Percentiles rank a stretch among this genome's conserved stretches.
phyloP scores from a whole-genome alignment of 2,888 invertebrate species.

The Epinotia brunnichana region DNA sequence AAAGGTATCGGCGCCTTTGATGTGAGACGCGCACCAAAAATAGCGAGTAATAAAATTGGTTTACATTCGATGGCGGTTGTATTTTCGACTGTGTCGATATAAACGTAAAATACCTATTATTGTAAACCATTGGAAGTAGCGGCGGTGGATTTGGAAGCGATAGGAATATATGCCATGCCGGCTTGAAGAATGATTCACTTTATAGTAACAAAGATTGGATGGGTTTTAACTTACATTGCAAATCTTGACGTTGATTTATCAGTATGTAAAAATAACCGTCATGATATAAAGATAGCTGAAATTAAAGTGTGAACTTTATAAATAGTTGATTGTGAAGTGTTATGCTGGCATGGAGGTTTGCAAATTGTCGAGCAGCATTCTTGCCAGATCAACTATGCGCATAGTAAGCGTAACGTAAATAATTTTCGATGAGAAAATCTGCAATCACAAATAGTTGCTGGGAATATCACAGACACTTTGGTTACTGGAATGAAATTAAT shows the following conservation, averaged over 20 bases:
- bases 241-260: not conserved
- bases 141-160: slow-evolving; percentile 22
- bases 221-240: not conserved
- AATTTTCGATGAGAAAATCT: slow-evolving; percentile 38
- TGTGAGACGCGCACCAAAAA: slow-evolving; percentile 47
- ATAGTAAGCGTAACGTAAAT: slow-evolving; percentile 28
- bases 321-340: slow-evolving; percentile 23
- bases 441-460: slow-evolving; percentile 15
- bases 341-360: slow-evolving; percentile 12
- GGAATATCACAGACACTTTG: not conserved
- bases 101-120: slow-evolving; percentile 36
- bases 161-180: slow-evolving; percentile 23
- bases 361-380: slow-evolving; percentile 37
- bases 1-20: slow-evolving; percentile 75
- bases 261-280: not conserved
- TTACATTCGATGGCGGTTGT: slow-evolving; percentile 34
- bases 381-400: slow-evolving; percentile 34
- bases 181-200: slow-evolving; percentile 12
- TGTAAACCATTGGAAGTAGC: slow-evolving; percentile 37
- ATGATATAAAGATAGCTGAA: not conserved
- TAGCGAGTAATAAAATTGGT: slow-evolving; percentile 40
- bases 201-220: not conserved
- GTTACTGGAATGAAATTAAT: not conserved
- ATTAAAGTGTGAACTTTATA: slow-evolving; percentile 1
- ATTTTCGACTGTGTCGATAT: slow-evolving; percentile 40